These are phyloP conservation scores for Sturnus vulgaris DNA, from an alignment of 2,113 vertebrate species.

Conservation along the genomic window DNA sequence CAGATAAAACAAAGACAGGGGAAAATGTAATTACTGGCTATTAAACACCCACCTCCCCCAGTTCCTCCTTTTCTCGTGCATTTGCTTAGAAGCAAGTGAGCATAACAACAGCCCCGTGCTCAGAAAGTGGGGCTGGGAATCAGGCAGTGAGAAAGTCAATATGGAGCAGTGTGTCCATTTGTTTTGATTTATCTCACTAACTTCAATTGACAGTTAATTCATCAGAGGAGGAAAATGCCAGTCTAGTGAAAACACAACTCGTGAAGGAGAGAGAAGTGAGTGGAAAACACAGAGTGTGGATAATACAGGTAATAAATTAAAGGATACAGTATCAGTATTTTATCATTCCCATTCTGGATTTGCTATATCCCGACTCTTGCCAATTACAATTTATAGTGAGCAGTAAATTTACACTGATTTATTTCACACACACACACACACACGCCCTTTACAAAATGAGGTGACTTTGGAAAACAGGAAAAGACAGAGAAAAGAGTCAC, in stretches of 20 bases:
- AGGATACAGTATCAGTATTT: conserved; percentile 53
- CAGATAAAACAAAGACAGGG: background rate
- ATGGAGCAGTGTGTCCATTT: conserved; percentile 74
- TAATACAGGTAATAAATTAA: conserved; percentile 71
- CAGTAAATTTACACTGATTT: background rate
- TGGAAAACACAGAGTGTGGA: conserved; percentile 12
- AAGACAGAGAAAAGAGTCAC: background rate
- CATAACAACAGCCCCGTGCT: conserved; percentile 69
- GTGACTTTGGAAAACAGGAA: background rate
- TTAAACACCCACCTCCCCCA: background rate
- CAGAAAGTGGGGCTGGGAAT: conserved; percentile 76
- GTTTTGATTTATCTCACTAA: conserved; percentile 83
- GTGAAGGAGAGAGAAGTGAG: background rate
- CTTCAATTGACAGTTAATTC: conserved; percentile 78
- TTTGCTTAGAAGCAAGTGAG: conserved; percentile 6
- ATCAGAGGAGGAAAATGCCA: conserved; percentile 73
- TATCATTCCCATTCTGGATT: conserved; percentile 4
- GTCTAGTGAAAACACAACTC: conserved; percentile 50
- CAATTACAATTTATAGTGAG: conserved; percentile 2
- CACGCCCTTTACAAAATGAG: background rate
- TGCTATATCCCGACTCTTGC: background rate
- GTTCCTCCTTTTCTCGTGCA: background rate
- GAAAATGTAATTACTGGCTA: background rate
- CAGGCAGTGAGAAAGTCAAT: conserved; percentile 75
- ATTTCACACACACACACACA: background rate